phyloP scores from a whole-genome alignment of 2,113 vertebrate species.

The Plectropomus leopardus region DNA sequence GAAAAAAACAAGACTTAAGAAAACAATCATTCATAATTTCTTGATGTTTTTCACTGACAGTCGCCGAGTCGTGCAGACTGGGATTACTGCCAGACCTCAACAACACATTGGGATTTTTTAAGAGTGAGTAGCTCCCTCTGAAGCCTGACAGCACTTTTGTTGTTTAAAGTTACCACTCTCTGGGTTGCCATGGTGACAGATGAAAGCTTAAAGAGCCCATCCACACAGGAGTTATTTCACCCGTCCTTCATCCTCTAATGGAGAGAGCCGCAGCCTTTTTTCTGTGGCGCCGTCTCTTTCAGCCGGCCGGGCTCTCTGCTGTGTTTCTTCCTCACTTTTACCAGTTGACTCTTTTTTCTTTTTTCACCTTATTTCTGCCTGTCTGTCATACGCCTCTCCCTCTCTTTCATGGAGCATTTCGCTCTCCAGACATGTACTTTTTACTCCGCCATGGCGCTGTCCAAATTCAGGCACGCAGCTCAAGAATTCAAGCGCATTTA shows the following conservation, averaged over 20 bases:
- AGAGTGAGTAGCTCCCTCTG: background rate
- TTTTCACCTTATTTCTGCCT: background rate
- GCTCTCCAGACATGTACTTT: background rate
- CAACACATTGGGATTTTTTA: background rate
- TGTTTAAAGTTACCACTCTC: conserved; percentile 56
- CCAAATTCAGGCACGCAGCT: background rate
- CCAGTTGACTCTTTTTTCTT: background rate
- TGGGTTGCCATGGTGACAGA: conserved; percentile 50
- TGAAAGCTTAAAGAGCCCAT: conserved; percentile 56
- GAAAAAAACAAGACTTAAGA: background rate
- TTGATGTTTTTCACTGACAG: background rate
- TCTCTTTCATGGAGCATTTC: background rate
- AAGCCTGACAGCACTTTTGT: conserved; percentile 18
- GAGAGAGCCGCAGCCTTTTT: conserved; percentile 30
- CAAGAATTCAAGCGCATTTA: too few species aligned
- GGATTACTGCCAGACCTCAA: background rate
- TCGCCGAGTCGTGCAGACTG: background rate
- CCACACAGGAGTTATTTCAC: conserved; percentile 51
- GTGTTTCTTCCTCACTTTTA: background rate
- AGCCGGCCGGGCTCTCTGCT: background rate
- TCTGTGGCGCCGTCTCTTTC: conserved; percentile 9
- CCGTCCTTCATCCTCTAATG: conserved; percentile 60
- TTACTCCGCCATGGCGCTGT: background rate
- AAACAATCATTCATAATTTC: too few species aligned
- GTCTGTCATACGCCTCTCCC: conserved; percentile 10